Evolutionary conservation across 2,113 vertebrate species (phyloP).

Genomic region (Amazona guildingii): DNA sequence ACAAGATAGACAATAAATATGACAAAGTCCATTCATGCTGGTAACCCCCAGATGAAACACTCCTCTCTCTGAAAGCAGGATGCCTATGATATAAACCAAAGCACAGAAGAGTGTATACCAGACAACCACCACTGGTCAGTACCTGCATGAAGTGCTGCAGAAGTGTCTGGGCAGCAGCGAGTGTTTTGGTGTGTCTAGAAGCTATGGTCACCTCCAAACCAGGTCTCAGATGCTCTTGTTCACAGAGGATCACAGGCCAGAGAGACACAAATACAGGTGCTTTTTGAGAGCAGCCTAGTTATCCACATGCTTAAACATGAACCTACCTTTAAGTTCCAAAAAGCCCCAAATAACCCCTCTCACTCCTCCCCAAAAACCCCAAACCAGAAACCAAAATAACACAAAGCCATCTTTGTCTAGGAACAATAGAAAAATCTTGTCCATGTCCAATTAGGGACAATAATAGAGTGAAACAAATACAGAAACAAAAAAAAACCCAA

Average conservation of each 20-base stretch:
- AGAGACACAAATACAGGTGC: neutral
- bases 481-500: neutral
- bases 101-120: neutral
- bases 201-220: neutral
- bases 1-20: slow-evolving; percentile 16
- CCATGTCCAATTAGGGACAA: neutral
- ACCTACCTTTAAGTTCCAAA: neutral
- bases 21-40: neutral
- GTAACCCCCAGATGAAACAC: neutral
- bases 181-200: neutral
- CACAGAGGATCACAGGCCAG: neutral
- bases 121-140: neutral
- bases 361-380: neutral
- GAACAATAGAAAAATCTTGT: slow-evolving; percentile 7
- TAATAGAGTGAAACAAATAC: neutral
- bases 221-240: neutral
- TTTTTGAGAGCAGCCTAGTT: neutral
- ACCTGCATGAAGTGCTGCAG: neutral
- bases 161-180: neutral
- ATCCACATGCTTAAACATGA: neutral
- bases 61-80: neutral
- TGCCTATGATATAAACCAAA: neutral
- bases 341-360: neutral
- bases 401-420: neutral
- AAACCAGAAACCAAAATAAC: neutral